Conservation (phyloP, 1,140 invertebrate genomes). For the Sitobion miscanthi region DNA sequence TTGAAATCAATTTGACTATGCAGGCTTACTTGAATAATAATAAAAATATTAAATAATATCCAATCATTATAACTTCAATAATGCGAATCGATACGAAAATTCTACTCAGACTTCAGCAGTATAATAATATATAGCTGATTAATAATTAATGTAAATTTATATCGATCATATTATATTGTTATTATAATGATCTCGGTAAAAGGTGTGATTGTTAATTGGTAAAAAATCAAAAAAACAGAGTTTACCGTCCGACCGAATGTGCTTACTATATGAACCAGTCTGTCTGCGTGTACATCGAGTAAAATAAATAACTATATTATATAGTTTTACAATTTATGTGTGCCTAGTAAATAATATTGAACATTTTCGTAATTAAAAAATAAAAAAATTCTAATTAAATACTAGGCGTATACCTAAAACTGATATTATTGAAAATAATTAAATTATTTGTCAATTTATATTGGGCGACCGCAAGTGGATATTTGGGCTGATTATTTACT, state of each 20-base stretch:
- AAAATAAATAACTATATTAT: not conserved
- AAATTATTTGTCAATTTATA: not conserved
- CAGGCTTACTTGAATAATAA: not conserved
- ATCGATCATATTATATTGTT: too few relatives aligned
- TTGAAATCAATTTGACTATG: not conserved
- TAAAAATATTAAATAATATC: too few relatives aligned
- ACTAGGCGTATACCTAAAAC: not conserved
- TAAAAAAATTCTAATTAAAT: not conserved
- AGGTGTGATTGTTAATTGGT: not conserved
- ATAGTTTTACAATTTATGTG: not conserved
- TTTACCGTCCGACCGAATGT: not conserved
- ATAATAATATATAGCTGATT: too few relatives aligned
- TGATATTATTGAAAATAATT: not conserved
- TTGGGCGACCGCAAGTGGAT: not conserved
- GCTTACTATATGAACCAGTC: not conserved
- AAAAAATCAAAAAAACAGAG: not conserved
- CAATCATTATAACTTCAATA: not conserved
- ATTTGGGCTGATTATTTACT: not conserved
- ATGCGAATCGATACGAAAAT: not conserved
- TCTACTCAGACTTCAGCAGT: too few relatives aligned
- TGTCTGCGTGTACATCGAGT: accelerated
- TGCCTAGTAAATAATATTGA: not conserved
- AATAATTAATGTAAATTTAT: too few relatives aligned
- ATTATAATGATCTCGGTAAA: not conserved
- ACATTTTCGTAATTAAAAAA: not conserved